Evolutionary conservation across 2,113 vertebrate species (phyloP), one percentile per base, ranked within the genome.

Genomic region (Colinus virginianus): DNA sequence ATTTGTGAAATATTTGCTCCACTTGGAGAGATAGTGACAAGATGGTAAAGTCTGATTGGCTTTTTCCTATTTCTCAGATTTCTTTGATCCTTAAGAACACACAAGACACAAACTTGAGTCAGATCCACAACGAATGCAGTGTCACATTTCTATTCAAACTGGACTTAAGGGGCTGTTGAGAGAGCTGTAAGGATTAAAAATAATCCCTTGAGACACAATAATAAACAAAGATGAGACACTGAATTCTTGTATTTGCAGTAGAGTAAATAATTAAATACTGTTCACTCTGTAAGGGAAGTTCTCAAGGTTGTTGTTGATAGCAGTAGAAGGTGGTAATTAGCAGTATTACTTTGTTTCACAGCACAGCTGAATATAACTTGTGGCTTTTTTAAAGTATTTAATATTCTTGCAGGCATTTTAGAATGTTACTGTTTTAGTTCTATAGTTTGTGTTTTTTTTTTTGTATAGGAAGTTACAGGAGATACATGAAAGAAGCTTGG

Each of bases 241-340:
- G 56, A 93, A 69, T 95, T 81, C 62, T 30, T 2, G 38, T 62
- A 13, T 72, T 85, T 87, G 9, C 11, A 38, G 15, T 62, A 90
- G 32, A 7, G 9, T 70, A 84, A 61, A 55, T 76, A 32, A 95
- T 96, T 96, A 85, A 91, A 90, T 95, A 23, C 8, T 78, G 2
- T 38, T 94, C 28, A 45, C 7, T 4, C 8, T 78, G 21, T 76
- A 49, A 66, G 2, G 5, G n/a, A 9, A 67, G 66, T 88, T 92
- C 75, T 94, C 49, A 89, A 94, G 90, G 61, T 45, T 71, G 11
- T 20, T 61, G 55, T 36, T 86, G 40, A 30, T 68, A 53, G 42
- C 58, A 69, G 48, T 12, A 56, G 43, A 72, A 77, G 22, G 6
- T 87, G 40, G 28, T n/a, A 79, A 63, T 84, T 71, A 79, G 32